Conservation (phyloP, 1,140 invertebrate species). For the Plodia interpunctella region DNA sequence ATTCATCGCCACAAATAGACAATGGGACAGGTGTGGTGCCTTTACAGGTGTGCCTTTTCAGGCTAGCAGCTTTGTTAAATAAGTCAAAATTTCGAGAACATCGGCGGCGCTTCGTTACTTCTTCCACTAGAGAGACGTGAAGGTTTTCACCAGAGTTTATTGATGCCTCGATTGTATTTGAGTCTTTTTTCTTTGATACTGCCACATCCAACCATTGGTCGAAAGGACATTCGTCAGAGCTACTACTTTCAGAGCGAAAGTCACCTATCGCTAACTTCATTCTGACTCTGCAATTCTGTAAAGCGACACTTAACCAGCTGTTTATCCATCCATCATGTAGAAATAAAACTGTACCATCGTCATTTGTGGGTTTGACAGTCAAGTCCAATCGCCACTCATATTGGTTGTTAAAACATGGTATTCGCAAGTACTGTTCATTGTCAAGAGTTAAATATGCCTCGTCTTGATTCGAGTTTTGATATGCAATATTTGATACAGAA, state of each 20-base stretch:
- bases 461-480: constrained; percentile 48
- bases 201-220: constrained; percentile 57
- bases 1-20: constrained; percentile 48
- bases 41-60: background rate
- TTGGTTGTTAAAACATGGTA: constrained; percentile 51
- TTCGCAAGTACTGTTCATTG: constrained; percentile 48
- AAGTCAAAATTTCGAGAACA: background rate
- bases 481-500: constrained; percentile 48
- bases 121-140: constrained; percentile 41
- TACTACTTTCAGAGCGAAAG: constrained; percentile 43
- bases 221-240: constrained; percentile 41
- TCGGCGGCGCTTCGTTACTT: constrained; percentile 19
- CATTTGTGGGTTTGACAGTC: constrained; percentile 48
- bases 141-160: constrained; percentile 52
- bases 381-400: constrained; percentile 53
- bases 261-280: constrained; percentile 39
- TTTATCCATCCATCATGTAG: constrained; percentile 27
- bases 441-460: constrained; percentile 51
- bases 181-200: constrained; percentile 42
- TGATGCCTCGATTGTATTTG: constrained; percentile 47
- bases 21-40: background rate
- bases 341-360: constrained; percentile 52
- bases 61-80: background rate
- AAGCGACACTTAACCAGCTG: constrained; percentile 46
- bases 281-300: constrained; percentile 55